Conservation (phyloP, 2,113 vertebrate genomes). For the Ailuropoda melanoleuca region DNA sequence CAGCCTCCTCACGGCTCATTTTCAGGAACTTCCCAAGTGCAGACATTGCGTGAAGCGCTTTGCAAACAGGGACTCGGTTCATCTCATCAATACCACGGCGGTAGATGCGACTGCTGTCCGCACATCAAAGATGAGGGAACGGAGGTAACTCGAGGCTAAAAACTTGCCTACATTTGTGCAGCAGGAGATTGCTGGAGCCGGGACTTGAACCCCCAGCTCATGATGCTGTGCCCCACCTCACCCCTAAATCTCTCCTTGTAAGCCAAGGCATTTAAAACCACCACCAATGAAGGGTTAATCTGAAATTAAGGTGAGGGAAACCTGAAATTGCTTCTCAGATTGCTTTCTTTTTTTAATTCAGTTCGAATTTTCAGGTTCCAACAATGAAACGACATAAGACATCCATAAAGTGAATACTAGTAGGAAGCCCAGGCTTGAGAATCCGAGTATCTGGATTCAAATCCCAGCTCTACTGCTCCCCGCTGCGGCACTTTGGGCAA, state of each 20-base stretch:
- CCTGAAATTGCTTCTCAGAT: not conserved
- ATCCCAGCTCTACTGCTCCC: accelerated
- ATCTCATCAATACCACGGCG: not conserved
- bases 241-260: no score
- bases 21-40: not conserved
- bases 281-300: not conserved
- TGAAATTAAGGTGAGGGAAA: not conserved
- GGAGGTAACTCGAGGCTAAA: not conserved
- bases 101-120: not conserved
- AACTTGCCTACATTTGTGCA: accelerated
- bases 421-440: not conserved
- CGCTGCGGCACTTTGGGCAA: not conserved
- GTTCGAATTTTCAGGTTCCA: not conserved
- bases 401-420: no score
- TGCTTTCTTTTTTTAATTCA: not conserved
- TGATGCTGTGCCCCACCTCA: accelerated
- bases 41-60: not conserved
- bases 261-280: not conserved
- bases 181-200: accelerated
- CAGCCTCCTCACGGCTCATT: accelerated
- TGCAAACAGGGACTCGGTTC: accelerated
- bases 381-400: not conserved
- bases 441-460: not conserved
- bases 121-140: not conserved
- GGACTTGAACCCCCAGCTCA: not conserved